Evolutionary conservation across 2,113 vertebrate species (phyloP), one percentile per base, ranked within the genome.

Genomic region (Amblyopsis rosae): DNA sequence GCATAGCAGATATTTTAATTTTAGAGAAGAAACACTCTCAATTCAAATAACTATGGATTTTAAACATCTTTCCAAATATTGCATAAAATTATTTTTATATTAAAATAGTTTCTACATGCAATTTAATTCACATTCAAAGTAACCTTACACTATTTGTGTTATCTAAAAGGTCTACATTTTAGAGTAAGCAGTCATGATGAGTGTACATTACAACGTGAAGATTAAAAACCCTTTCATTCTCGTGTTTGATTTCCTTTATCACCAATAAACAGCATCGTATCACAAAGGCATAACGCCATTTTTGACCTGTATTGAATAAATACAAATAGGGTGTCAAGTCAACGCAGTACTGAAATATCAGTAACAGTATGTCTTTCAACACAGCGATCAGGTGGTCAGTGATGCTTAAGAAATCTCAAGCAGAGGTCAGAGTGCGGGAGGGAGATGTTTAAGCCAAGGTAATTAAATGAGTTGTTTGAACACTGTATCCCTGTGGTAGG

Each of bases 1-100:
- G 26, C 26, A 26, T 26, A 26, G 26, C 26, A 26, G 26, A 26
- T 26, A 1, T 26, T 26, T 26, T 26, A 26, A 26, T 26, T 26
- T 26, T 26, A 26, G 26, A 26, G 26, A 26, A 41, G 35, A 41
- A 41, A 41, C 49, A 56, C 46, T 51, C 74, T 78, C 76, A 74
- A 69, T 74, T 71, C 6, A 48, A 73, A 61, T 75, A 70, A 77
- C 12, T 55, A 72, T 53, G 19, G 12, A 67, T 71, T 68, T 72
- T 9, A 70, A 74, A 76, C 51, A 51, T 71, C 26, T 26, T 26
- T 26, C 26, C 26, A 26, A 26, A 26, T 26, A 26, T 26, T 26
- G 26, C 26, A 26, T 26, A 26, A 1, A 26, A 26, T 26, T 26
- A 26, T 26, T 26, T 26, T 26, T 46, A 17, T 49, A 12, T 26